Conservation (phyloP, 2,888 invertebrate genomes). For the Odontocolon sp. region DNA sequence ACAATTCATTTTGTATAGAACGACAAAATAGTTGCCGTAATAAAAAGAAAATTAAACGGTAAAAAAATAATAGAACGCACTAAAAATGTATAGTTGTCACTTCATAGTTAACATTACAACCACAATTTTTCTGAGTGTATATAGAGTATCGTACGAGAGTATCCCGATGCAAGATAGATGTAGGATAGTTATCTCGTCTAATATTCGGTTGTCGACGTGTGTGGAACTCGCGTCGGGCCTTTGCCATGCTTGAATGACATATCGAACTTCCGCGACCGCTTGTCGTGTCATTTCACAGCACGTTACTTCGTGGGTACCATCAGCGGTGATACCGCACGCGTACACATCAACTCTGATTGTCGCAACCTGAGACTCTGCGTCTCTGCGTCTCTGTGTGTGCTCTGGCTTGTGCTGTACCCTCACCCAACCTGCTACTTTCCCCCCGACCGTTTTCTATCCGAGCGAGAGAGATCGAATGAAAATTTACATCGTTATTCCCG, state of each 20-base stretch:
- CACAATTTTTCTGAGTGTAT: too few species aligned
- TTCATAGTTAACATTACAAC: too few species aligned
- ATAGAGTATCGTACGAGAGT: too few species aligned
- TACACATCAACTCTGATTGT: not conserved
- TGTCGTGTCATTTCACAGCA: conserved; percentile 38
- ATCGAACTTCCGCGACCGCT: conserved; percentile 1
- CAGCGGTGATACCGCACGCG: conserved; percentile 27
- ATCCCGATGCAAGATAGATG: too few species aligned
- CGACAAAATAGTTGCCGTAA: too few species aligned
- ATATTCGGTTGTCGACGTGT: conserved; percentile 43
- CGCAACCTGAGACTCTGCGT: conserved; percentile 32
- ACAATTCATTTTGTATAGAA: too few species aligned
- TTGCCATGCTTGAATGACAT: conserved; percentile 46
- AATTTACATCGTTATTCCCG: too few species aligned
- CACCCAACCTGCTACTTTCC: not conserved
- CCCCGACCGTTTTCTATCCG: conserved; percentile 20
- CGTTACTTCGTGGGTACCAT: conserved; percentile 10
- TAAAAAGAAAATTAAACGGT: too few species aligned
- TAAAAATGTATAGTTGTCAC: too few species aligned
- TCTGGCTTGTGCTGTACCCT: conserved; percentile 42
- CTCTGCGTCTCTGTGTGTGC: conserved; percentile 40
- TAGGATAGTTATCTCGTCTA: too few species aligned
- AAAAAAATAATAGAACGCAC: too few species aligned
- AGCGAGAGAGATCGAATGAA: conserved; percentile 45
- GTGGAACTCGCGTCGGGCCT: conserved; percentile 46